phyloP scores from a whole-genome alignment of 2,888 invertebrate genomes.

The Nomada fabriciana region DNA sequence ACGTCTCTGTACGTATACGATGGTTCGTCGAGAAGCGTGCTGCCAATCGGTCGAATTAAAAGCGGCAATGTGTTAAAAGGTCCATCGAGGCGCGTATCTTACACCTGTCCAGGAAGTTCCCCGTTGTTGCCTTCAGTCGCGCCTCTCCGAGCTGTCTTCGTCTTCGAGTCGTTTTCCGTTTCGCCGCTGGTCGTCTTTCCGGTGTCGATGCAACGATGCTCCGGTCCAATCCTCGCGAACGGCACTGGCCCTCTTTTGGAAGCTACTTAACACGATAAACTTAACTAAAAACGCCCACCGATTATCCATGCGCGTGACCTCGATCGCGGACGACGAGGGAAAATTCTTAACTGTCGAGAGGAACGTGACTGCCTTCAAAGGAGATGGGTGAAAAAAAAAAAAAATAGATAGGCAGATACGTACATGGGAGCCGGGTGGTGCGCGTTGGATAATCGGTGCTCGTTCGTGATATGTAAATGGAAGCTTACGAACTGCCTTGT shows the following conservation, averaged over 20 bases:
- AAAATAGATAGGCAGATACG: conserved; percentile 2
- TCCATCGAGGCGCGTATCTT: too few relatives aligned
- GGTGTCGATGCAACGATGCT: conserved; percentile 23
- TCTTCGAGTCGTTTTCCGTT: neutral
- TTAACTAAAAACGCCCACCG: conserved; percentile 64
- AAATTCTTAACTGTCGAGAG: conserved; percentile 46
- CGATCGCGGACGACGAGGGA: conserved; percentile 17
- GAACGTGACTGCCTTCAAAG: conserved; percentile 45
- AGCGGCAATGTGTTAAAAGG: too few relatives aligned
- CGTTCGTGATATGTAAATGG: conserved; percentile 74
- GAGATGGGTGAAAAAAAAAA: neutral
- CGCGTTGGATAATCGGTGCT: conserved; percentile 58
- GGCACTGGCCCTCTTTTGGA: conserved; percentile 51
- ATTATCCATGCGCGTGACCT: conserved; percentile 57
- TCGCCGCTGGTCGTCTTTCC: neutral
- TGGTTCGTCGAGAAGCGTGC: conserved; percentile 30
- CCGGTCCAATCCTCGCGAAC: conserved; percentile 31
- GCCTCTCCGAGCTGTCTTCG: neutral
- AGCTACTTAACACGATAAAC: conserved; percentile 67
- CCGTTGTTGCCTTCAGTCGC: neutral
- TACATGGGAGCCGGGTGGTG: neutral
- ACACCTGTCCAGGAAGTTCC: neutral
- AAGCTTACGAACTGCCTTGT: conserved; percentile 74
- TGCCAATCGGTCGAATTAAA: conserved; percentile 31
- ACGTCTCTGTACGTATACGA: conserved; percentile 6